Percentiles rank a stretch among this genome's conserved stretches.
phyloP scores from a whole-genome alignment of 1,140 invertebrate genomes.

The Holotrichia oblita region DNA sequence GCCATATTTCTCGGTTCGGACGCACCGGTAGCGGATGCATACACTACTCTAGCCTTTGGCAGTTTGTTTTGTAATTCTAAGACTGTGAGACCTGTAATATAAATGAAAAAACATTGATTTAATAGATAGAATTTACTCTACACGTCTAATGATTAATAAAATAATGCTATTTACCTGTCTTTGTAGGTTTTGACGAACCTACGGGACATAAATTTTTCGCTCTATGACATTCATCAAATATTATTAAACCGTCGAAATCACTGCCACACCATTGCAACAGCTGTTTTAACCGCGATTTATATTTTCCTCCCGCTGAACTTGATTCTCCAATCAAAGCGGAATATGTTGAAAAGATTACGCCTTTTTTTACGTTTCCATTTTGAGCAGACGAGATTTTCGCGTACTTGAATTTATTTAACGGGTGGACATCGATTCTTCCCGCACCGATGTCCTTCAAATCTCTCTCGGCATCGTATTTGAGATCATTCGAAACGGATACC shows the following conservation, averaged over 20 bases:
- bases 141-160: too few relatives aligned
- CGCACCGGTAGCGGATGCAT: constrained; percentile 98
- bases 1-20: constrained; percentile 99
- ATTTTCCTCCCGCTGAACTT: constrained; percentile 88
- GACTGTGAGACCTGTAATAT: constrained; percentile 74
- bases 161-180: constrained; percentile 67
- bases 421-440: constrained; percentile 85
- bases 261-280: constrained; percentile 97
- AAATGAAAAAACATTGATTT: too few relatives aligned
- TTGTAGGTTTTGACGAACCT: constrained; percentile 95
- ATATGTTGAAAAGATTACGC: constrained; percentile 97
- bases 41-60: constrained; percentile 94
- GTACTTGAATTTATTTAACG: constrained; percentile 96
- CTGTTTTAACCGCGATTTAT: constrained; percentile 94
- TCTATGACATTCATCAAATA: constrained; percentile 99
- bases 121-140: too few relatives aligned
- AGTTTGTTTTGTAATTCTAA: constrained; percentile 95
- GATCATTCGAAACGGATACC: constrained; percentile 98
- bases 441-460: constrained; percentile 97
- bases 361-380: constrained; percentile 92
- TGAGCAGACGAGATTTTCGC: constrained; percentile 93
- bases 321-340: constrained; percentile 98
- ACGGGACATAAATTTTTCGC: constrained; percentile 99
- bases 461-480: constrained; percentile 97
- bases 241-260: constrained; percentile 94